Conservation (phyloP, 1,140 invertebrate species). For the Drosophila willistoni region DNA sequence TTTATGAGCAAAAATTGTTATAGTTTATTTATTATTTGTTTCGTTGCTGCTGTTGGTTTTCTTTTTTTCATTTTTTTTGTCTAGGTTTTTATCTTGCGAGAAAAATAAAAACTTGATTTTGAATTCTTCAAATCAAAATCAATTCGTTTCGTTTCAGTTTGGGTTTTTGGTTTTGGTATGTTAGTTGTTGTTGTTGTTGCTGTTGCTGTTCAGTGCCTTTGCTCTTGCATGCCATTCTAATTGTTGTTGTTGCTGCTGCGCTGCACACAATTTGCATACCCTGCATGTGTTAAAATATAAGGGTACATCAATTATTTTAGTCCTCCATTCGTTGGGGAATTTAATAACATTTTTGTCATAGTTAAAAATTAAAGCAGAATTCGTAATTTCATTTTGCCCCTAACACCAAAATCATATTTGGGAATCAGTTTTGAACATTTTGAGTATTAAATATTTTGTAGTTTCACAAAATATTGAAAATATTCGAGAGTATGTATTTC, state of each 20-base stretch:
- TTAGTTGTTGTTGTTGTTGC: neutral
- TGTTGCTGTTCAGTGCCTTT: neutral
- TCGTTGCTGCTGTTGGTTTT: neutral
- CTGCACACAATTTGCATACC: constrained; percentile 1
- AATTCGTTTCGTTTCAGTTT: neutral
- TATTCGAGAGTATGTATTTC: too few relatives aligned
- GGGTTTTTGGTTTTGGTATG: neutral
- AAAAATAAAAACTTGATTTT: constrained; percentile 2
- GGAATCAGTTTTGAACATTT: too few relatives aligned
- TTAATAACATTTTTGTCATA: too few relatives aligned
- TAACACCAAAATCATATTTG: too few relatives aligned
- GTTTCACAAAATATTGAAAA: too few relatives aligned
- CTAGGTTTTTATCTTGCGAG: neutral
- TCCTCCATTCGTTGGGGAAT: too few relatives aligned
- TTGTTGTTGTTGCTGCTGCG: neutral
- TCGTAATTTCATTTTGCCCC: too few relatives aligned
- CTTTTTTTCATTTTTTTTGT: constrained; percentile 24
- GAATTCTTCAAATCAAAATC: constrained; percentile 7
- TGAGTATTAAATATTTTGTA: too few relatives aligned
- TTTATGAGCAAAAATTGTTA: constrained; percentile 78
- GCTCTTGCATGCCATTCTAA: constrained; percentile 1
- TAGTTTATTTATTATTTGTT: constrained; percentile 32
- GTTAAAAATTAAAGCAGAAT: too few relatives aligned
- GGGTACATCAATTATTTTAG: neutral
- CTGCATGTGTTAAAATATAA: neutral